Evolutionary conservation across 2,797 vertebrate species (phyloP).

Genomic region (Monodelphis domestica): DNA sequence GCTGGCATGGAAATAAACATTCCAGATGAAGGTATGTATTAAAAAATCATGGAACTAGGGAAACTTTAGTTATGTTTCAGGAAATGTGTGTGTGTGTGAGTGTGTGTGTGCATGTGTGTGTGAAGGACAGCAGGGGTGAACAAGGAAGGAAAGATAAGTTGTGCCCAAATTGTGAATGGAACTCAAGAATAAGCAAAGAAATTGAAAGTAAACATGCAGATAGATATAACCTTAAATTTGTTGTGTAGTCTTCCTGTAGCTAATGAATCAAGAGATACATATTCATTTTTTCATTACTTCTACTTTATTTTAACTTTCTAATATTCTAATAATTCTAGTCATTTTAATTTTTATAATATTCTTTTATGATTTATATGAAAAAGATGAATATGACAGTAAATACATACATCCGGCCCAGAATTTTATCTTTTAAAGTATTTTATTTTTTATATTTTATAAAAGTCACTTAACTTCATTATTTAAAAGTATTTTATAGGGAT

Average conservation of each 20-base stretch:
- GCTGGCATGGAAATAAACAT: too few species aligned
- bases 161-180: neutral
- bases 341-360: neutral
- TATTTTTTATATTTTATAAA: too few species aligned
- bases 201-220: neutral
- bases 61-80: neutral
- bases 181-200: neutral
- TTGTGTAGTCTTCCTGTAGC: neutral
- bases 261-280: neutral
- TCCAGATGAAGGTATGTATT: neutral
- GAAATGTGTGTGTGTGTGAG: neutral
- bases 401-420: neutral
- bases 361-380: neutral
- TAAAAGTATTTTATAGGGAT: too few species aligned
- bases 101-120: too few species aligned
- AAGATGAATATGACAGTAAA: neutral
- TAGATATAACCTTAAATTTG: neutral
- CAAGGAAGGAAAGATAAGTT: neutral
- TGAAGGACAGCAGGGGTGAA: too few species aligned
- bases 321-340: too few species aligned
- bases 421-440: neutral
- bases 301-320: neutral
- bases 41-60: neutral
- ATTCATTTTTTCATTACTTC: neutral
- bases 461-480: too few species aligned